These are phyloP conservation scores for Morinoia aosen DNA, from an alignment of 2,888 invertebrate species.

Conservation along the genomic window DNA sequence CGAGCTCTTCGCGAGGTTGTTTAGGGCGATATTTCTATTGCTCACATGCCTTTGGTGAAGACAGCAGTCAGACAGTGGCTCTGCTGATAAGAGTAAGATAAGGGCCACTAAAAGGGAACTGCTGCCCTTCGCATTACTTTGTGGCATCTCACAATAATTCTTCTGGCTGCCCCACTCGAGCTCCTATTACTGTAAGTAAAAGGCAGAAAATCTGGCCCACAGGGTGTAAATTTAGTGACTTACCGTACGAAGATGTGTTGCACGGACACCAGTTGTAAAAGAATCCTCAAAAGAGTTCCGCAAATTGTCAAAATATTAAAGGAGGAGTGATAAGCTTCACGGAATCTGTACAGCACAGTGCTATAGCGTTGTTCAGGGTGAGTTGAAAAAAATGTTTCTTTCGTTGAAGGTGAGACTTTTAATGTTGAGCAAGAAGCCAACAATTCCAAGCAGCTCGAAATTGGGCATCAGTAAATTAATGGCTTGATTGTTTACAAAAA, in stretches of 20 bases:
- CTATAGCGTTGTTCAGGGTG: not conserved
- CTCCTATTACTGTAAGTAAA: not conserved
- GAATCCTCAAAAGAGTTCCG: not conserved
- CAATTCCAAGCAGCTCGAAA: too few species aligned
- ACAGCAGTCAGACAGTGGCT: not conserved
- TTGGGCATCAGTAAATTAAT: too few species aligned
- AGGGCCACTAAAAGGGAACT: slow-evolving; percentile 8
- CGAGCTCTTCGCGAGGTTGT: not conserved
- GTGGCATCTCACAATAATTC: not conserved
- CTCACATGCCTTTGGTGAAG: slow-evolving; percentile 14
- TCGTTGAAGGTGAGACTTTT: too few species aligned
- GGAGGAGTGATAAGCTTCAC: not conserved
- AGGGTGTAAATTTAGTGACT: not conserved
- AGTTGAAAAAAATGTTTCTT: not conserved
- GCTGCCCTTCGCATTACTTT: slow-evolving; percentile 25
- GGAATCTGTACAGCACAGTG: not conserved
- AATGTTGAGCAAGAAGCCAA: too few species aligned
- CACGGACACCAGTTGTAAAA: not conserved
- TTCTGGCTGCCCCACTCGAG: not conserved
- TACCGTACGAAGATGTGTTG: not conserved
- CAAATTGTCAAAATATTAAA: not conserved
- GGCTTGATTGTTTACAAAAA: too few species aligned
- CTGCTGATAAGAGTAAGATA: slow-evolving; percentile 12
- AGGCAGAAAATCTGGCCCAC: not conserved
- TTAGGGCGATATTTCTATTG: slow-evolving; percentile 10